These are phyloP conservation scores for Megalurothrips usitatus DNA, from an alignment of 2,888 invertebrate species.

Conservation along the genomic window DNA sequence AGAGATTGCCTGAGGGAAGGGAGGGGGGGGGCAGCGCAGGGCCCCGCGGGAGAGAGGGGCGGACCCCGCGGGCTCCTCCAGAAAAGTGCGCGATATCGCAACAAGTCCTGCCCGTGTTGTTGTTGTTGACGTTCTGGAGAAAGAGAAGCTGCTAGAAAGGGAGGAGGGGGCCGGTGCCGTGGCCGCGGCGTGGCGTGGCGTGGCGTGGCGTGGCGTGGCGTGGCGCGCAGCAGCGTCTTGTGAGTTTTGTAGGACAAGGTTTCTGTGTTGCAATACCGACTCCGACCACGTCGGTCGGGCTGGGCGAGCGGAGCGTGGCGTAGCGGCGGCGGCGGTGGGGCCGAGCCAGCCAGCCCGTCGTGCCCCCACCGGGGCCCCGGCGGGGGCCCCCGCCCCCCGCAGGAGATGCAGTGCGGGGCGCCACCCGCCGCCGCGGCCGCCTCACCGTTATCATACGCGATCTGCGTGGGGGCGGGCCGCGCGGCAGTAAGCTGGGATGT, in stretches of 20 bases:
- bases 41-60: neutral
- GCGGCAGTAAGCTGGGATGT: too few relatives aligned
- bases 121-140: neutral
- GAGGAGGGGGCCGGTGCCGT: neutral
- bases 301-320: neutral
- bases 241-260: conserved; percentile 26
- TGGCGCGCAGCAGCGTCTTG: conserved; percentile 6
- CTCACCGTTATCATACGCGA: too few relatives aligned
- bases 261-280: conserved; percentile 21
- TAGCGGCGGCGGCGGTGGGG: neutral
- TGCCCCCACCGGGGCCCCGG: neutral
- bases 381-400: neutral
- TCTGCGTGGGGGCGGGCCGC: too few relatives aligned
- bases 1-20: too few relatives aligned
- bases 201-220: neutral
- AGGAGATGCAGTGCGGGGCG: neutral
- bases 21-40: neutral
- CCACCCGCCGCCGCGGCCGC: too few relatives aligned
- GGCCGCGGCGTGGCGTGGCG: neutral
- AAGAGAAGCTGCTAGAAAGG: neutral
- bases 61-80: too few relatives aligned
- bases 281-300: conserved; percentile 6
- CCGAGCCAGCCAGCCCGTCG: neutral
- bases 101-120: neutral
- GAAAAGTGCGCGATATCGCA: neutral